Evolutionary conservation across 2,888 invertebrate genomes (phyloP).

Genomic region (Parascotia fuliginaria): DNA sequence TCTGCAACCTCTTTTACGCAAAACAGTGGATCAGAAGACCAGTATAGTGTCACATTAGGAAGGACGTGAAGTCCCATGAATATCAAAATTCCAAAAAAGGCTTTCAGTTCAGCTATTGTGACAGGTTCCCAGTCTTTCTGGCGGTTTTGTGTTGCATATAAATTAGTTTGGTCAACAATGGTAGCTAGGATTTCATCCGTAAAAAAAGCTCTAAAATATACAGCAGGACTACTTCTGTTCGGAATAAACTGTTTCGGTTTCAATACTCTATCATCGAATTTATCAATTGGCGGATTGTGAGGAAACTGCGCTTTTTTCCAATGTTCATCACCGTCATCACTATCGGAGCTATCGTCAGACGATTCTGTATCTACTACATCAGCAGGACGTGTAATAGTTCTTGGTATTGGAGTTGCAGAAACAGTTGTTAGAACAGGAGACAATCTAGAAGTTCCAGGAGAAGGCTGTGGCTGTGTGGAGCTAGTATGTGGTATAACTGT

Average conservation of each 20-base stretch:
- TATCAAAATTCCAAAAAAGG: conserved; percentile 14
- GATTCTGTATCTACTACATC: conserved; percentile 1
- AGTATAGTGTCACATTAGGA: conserved; percentile 12
- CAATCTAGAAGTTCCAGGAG: conserved; percentile 15
- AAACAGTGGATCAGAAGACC: conserved; percentile 13
- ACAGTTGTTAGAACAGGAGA: too few species aligned
- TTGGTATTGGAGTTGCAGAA: neutral
- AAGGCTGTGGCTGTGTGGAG: conserved; percentile 5
- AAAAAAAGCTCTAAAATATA: conserved; percentile 11
- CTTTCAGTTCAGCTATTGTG: conserved; percentile 11
- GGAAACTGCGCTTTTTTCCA: conserved; percentile 18
- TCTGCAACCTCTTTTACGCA: conserved; percentile 11
- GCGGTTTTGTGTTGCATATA: conserved; percentile 13
- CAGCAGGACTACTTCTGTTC: conserved; percentile 16
- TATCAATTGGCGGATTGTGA: conserved; percentile 12
- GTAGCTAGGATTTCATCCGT: conserved; percentile 3
- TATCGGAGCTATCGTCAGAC: conserved; percentile 10
- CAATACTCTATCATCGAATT: conserved; percentile 16
- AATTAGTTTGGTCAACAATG: conserved; percentile 11
- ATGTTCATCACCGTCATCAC: conserved; percentile 5
- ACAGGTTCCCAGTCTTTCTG: conserved; percentile 15
- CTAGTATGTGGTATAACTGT: neutral
- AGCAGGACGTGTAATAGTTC: too few species aligned
- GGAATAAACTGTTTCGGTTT: conserved; percentile 15
- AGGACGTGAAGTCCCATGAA: conserved; percentile 8